These are phyloP conservation scores for Bubo blakistoni DNA, from an alignment of 2,113 vertebrate species.

Conservation along the genomic window DNA sequence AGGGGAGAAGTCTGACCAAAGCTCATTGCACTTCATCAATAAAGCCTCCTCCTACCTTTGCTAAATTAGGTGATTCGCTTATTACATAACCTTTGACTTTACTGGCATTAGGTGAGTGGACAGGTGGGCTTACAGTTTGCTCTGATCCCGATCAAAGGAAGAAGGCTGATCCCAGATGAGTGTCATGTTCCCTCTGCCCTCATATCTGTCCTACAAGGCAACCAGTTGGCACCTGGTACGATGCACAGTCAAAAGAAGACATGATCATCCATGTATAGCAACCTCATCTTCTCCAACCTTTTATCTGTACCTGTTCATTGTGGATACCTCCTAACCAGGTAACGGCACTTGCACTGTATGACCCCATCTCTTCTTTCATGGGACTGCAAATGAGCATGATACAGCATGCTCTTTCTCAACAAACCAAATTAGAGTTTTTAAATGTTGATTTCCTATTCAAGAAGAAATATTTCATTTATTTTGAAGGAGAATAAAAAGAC, in stretches of 20 bases:
- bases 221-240: not conserved
- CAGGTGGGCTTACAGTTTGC: not conserved
- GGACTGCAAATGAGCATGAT: not conserved
- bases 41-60: not conserved
- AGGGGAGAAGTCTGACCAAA: not conserved
- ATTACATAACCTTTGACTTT: not conserved
- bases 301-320: not conserved
- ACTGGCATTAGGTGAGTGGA: not conserved
- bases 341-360: not conserved
- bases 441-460: not conserved
- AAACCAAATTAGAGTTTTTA: not conserved
- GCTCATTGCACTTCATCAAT: not conserved
- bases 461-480: not conserved
- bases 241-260: not conserved
- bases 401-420: not conserved
- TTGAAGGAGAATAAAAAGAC: not conserved
- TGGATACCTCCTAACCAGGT: not conserved
- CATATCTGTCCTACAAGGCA: not conserved
- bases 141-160: not conserved
- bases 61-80: not conserved
- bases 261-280: not conserved
- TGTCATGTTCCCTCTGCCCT: rapidly evolving
- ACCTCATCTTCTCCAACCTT: not conserved
- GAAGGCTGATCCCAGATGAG: not conserved
- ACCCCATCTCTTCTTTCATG: not conserved